phyloP scores from a whole-genome alignment of 2,888 invertebrate species.

The Allolobophora icterica region DNA sequence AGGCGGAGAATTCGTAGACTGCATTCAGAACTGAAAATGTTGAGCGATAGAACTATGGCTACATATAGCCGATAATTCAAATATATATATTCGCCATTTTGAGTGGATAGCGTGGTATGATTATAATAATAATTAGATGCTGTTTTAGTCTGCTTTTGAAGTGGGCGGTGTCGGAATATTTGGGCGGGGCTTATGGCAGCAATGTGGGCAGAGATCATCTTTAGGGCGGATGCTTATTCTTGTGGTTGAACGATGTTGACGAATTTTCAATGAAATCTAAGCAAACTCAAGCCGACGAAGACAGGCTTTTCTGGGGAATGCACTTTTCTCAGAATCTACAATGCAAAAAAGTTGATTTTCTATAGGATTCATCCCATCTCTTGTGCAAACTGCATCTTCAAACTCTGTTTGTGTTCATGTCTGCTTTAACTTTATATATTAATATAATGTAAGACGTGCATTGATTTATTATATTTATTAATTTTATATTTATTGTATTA shows the following conservation, averaged over 20 bases:
- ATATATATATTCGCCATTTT: not conserved
- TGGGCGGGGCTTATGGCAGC: not conserved
- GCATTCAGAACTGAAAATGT: not conserved
- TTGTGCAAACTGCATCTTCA: no score
- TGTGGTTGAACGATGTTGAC: not conserved
- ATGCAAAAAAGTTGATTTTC: no score
- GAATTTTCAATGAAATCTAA: not conserved
- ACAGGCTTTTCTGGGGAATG: not conserved
- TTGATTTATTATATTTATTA: no score
- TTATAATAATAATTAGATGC: not conserved
- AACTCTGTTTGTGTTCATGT: no score
- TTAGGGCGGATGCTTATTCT: not conserved
- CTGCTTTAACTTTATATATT: no score
- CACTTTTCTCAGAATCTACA: not conserved
- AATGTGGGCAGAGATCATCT: not conserved
- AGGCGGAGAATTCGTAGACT: not conserved
- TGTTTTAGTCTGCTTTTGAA: not conserved
- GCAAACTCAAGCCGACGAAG: not conserved
- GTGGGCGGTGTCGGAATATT: not conserved
- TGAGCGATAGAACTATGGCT: not conserved
- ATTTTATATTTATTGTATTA: no score
- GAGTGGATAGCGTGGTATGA: not conserved
- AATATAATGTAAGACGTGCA: no score
- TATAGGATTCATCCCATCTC: no score
- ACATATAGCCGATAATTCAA: not conserved